phyloP scores from a whole-genome alignment of 2,113 vertebrate genomes.

The Bothrops jararaca region DNA sequence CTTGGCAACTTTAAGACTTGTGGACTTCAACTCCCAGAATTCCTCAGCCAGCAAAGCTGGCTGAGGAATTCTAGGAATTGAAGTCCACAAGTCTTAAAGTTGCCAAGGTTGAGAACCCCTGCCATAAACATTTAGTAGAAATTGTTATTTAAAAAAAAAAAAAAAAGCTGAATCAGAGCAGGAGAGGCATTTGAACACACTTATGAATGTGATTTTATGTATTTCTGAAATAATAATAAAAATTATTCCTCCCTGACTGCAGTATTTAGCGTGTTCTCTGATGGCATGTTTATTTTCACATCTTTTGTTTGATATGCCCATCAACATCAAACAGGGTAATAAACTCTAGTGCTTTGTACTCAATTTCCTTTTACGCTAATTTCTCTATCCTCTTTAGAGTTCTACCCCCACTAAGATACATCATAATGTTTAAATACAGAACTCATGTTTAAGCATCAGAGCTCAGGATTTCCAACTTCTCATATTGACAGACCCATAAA shows the following conservation, averaged over 20 bases:
- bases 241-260: conserved; percentile 39
- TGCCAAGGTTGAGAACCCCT: too few species aligned
- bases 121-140: too few species aligned
- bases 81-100: too few species aligned
- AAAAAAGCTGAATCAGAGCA: conserved; percentile 3
- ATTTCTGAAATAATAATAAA: conserved; percentile 46
- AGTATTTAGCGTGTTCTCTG: conserved; percentile 38
- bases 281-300: conserved; percentile 27
- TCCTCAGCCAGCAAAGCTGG: too few species aligned
- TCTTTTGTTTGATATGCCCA: conserved; percentile 41
- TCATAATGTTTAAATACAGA: conserved; percentile 81
- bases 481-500: conserved; percentile 91
- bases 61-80: too few species aligned
- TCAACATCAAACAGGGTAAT: conserved; percentile 54
- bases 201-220: conserved; percentile 58
- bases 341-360: conserved; percentile 58
- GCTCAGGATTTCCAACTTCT: conserved; percentile 75
- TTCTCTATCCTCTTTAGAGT: conserved; percentile 43
- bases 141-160: not conserved
- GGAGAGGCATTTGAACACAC: conserved; percentile 45
- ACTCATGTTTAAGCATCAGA: conserved; percentile 69
- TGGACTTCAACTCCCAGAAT: too few species aligned
- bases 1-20: too few species aligned
- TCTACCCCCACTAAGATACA: conserved; percentile 60
- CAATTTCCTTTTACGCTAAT: conserved; percentile 59